Evolutionary conservation across 2,113 vertebrate genomes (phyloP).

Genomic region (human (Homo sapiens)): DNA sequence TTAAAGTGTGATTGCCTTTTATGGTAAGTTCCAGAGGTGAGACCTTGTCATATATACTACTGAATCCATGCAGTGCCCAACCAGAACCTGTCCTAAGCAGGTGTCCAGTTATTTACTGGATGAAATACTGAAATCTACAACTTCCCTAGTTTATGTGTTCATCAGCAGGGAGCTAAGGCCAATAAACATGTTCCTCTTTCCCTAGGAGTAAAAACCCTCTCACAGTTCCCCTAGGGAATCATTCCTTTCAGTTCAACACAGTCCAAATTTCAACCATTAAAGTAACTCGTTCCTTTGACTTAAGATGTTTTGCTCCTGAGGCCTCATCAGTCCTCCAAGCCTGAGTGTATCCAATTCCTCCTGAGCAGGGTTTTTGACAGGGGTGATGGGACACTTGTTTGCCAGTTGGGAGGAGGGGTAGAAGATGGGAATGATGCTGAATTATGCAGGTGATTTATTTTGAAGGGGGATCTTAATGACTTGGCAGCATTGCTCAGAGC

Average conservation of each 20-base stretch:
- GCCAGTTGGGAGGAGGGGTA: background rate
- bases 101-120: background rate
- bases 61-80: background rate
- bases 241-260: background rate
- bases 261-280: background rate
- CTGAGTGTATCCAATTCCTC: background rate
- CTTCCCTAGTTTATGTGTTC: background rate
- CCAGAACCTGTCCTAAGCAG: background rate
- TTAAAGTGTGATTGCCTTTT: background rate
- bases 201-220: background rate
- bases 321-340: background rate
- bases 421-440: background rate
- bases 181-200: background rate
- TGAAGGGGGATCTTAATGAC: background rate
- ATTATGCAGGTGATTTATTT: background rate
- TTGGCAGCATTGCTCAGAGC: background rate
- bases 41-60: background rate
- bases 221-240: background rate
- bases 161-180: background rate
- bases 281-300: background rate
- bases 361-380: background rate
- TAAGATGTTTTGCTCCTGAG: background rate
- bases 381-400: background rate
- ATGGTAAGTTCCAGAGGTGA: background rate
- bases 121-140: conserved; percentile 9